Evolutionary conservation across 1,140 invertebrate genomes (phyloP).

Genomic region (Cardiocondyla obscurior): DNA sequence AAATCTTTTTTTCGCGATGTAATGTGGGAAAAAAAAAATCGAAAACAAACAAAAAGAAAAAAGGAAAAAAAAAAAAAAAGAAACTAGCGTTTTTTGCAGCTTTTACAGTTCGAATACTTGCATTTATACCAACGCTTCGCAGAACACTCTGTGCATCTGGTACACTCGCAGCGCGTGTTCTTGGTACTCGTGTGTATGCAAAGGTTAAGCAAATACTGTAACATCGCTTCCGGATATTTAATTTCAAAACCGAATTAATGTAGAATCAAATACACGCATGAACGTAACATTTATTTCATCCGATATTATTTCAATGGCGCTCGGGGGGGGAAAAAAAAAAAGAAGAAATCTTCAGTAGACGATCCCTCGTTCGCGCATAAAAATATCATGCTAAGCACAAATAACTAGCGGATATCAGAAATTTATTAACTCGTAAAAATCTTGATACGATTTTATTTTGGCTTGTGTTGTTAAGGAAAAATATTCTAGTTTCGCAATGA

Average conservation of each 20-base stretch:
- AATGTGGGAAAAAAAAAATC: slow-evolving; percentile 46
- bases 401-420: not conserved
- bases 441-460: not conserved
- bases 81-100: slow-evolving; percentile 25
- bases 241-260: slow-evolving; percentile 35
- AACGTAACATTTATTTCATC: not conserved
- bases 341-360: not conserved
- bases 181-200: slow-evolving; percentile 6
- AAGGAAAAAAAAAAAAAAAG: too few species aligned
- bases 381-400: not conserved
- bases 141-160: slow-evolving; percentile 3
- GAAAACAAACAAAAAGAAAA: too few species aligned
- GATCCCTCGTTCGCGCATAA: too few species aligned
- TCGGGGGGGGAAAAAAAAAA: too few species aligned
- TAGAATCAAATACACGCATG: not conserved
- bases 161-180: not conserved
- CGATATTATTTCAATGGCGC: not conserved
- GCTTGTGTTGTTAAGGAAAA: not conserved
- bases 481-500: too few species aligned
- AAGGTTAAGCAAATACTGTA: slow-evolving; percentile 36
- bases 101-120: slow-evolving; percentile 1
- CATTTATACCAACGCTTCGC: not conserved
- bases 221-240: not conserved
- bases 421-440: not conserved
- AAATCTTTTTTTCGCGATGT: slow-evolving; percentile 15